A percentile compares a stretch with the other conserved stretches of the same genome.
phyloP scores from a whole-genome alignment of 1,140 invertebrate genomes.

The Pogonus chalceus region DNA sequence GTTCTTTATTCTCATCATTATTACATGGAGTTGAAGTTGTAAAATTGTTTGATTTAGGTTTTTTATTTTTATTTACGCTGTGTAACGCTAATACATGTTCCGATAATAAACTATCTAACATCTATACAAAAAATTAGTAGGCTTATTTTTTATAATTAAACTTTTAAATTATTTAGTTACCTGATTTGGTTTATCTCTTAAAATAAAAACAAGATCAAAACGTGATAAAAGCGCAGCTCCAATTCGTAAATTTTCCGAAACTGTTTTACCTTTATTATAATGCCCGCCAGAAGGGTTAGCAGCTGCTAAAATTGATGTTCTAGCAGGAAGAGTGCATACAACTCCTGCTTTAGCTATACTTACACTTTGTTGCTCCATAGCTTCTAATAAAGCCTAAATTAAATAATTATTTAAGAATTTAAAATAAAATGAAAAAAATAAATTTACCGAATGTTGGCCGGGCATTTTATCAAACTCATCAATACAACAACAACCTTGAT shows the following conservation, averaged over 20 bases:
- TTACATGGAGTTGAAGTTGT: neutral
- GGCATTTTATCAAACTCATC: conserved; percentile 95
- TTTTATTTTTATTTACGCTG: conserved; percentile 38
- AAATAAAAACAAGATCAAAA: conserved; percentile 89
- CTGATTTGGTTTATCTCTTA: conserved; percentile 77
- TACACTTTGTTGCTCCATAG: conserved; percentile 90
- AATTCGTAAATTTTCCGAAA: conserved; percentile 84
- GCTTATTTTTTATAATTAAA: conserved; percentile 9
- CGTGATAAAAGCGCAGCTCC: conserved; percentile 75
- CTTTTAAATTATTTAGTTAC: conserved; percentile 34
- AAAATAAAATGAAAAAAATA: conserved; percentile 15
- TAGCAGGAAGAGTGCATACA: conserved; percentile 65
- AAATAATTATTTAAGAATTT: conserved; percentile 14
- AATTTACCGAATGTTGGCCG: conserved; percentile 27
- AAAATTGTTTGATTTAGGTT: conserved; percentile 7
- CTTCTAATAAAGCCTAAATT: conserved; percentile 67
- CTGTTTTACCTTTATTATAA: conserved; percentile 78
- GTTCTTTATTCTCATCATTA: too few relatives aligned
- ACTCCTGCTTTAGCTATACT: conserved; percentile 84
- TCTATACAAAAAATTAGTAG: conserved; percentile 35
- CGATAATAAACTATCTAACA: conserved; percentile 65
- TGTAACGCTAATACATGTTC: conserved; percentile 74
- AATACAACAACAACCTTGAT: conserved; percentile 84
- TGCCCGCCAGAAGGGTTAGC: conserved; percentile 85
- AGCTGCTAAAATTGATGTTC: conserved; percentile 79